phyloP scores from a whole-genome alignment of 2,797 vertebrate species.

The Scarus forsteni region DNA sequence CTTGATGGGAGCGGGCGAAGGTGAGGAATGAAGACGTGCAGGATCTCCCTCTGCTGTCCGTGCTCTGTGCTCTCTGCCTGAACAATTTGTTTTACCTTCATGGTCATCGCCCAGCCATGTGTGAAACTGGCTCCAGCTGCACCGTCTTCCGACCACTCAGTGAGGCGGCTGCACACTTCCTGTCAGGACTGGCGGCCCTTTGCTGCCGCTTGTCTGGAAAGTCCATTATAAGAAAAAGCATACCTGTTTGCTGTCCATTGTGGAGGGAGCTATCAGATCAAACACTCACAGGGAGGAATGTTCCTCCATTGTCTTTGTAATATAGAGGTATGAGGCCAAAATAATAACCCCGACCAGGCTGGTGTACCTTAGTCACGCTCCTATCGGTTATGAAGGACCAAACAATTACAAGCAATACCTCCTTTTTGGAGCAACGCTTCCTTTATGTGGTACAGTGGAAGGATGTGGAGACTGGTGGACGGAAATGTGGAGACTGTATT shows the following conservation, averaged over 20 bases:
- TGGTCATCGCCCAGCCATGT: slow-evolving; percentile 53
- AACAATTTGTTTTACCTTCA: slow-evolving; percentile 53
- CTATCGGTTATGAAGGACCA: background rate
- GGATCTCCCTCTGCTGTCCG: slow-evolving; percentile 30
- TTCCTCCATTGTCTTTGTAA: background rate
- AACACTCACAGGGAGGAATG: slow-evolving; percentile 13
- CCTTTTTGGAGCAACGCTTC: background rate
- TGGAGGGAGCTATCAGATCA: slow-evolving; percentile 15
- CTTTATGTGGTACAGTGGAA: background rate
- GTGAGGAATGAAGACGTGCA: slow-evolving; percentile 56
- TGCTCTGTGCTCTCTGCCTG: slow-evolving; percentile 28
- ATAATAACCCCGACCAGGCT: background rate
- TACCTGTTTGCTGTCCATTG: slow-evolving; percentile 6
- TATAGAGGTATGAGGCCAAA: background rate
- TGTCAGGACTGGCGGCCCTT: slow-evolving; percentile 19
- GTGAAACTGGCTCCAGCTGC: slow-evolving; percentile 41
- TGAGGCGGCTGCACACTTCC: slow-evolving; percentile 3
- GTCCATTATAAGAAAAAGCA: slow-evolving; percentile 17
- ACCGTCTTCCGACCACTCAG: slow-evolving; percentile 17
- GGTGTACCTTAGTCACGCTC: background rate
- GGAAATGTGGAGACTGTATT: background rate
- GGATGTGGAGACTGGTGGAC: background rate
- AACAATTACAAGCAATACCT: background rate
- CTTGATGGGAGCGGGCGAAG: slow-evolving; percentile 55
- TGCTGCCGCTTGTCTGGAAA: slow-evolving; percentile 36